Evolutionary conservation across 2,888 invertebrate genomes (phyloP).

Genomic region (Aspidapion aeneum): DNA sequence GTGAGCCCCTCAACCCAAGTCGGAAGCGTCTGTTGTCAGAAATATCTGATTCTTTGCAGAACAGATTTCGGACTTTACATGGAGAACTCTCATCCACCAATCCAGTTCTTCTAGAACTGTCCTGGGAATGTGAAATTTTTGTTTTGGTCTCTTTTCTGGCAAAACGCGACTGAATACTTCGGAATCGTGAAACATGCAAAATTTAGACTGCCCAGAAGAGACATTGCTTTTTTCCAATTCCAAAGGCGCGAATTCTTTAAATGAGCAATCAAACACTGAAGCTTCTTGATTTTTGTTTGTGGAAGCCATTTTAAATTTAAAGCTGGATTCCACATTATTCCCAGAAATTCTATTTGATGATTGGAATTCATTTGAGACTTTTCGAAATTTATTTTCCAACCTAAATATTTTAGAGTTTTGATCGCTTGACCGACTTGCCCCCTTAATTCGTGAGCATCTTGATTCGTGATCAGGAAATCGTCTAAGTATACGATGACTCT

Average conservation of each 20-base stretch:
- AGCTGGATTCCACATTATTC: conserved; percentile 22
- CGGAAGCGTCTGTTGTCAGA: not conserved
- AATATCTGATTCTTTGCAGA: not conserved
- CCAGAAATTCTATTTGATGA: conserved; percentile 17
- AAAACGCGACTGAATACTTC: too few species aligned
- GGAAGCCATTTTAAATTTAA: too few species aligned
- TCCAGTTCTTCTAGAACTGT: too few species aligned
- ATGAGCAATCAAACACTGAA: too few species aligned
- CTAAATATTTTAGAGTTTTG: not conserved
- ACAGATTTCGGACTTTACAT: too few species aligned
- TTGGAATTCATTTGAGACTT: not conserved
- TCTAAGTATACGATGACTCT: not conserved
- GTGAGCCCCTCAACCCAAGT: not conserved
- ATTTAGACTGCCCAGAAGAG: not conserved
- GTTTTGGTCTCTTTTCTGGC: too few species aligned
- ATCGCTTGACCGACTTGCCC: not conserved
- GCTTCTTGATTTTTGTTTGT: too few species aligned
- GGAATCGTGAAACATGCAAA: not conserved
- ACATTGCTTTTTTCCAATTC: not conserved
- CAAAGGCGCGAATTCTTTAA: too few species aligned
- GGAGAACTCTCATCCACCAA: too few species aligned
- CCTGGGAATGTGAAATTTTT: too few species aligned
- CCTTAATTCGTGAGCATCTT: not conserved
- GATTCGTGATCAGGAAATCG: not conserved
- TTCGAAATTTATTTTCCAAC: not conserved